These are phyloP conservation scores for Crossaster papposus DNA, from an alignment of 53 echinoderm and acorn worm species.

Conservation along the genomic window DNA sequence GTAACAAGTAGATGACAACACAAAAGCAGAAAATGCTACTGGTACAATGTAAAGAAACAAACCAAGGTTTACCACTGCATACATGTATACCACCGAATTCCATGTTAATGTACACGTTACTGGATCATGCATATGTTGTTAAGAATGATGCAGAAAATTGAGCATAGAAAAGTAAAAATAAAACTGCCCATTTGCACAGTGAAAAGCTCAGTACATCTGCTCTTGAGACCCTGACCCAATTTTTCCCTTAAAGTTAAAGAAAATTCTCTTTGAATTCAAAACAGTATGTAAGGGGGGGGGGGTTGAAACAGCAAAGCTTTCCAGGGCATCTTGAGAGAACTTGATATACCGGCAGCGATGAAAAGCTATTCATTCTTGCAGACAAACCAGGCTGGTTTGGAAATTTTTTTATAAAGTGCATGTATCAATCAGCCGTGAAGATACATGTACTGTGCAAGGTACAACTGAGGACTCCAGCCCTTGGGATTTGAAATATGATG, in stretches of 20 bases:
- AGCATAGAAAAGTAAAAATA: neutral
- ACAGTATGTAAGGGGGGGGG: neutral
- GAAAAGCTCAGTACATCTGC: neutral
- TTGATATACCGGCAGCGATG: neutral
- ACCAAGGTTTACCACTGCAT: too few species aligned
- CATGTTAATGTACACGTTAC: too few species aligned
- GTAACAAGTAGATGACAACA: too few species aligned
- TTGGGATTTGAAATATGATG: constrained; percentile 29
- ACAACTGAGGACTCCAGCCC: neutral
- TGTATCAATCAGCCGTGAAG: constrained; percentile 11
- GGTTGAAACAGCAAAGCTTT: neutral
- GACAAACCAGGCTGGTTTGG: neutral
- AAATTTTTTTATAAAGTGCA: neutral
- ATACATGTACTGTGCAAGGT: too few species aligned
- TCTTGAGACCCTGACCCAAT: constrained; percentile 15
- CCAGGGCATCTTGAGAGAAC: neutral
- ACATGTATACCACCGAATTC: too few species aligned
- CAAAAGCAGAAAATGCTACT: too few species aligned
- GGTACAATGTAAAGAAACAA: too few species aligned
- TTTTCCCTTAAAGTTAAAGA: neutral
- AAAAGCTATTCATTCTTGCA: constrained; percentile 15
- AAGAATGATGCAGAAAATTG: too few species aligned
- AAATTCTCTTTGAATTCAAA: neutral
- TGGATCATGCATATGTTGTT: too few species aligned
- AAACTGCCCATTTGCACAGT: neutral